phyloP scores from a whole-genome alignment of 1,140 invertebrate genomes.

The Listronotus oregonensis region DNA sequence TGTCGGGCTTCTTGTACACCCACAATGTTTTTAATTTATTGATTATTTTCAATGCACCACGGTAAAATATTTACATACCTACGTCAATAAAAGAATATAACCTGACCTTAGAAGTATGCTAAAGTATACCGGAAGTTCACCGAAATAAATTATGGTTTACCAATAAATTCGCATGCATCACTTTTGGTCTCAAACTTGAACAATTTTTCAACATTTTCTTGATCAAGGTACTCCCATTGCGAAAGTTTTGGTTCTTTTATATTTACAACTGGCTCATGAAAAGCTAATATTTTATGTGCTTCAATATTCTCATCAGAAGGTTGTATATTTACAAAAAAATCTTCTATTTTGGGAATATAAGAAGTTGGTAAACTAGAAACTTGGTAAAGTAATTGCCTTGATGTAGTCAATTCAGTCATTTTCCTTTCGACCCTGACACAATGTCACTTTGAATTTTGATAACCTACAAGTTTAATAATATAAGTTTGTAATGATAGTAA shows the following conservation, averaged over 20 bases:
- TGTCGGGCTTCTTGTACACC: too few species aligned
- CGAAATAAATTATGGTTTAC: slow-evolving; percentile 28
- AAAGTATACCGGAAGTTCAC: too few species aligned
- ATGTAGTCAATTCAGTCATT: background rate
- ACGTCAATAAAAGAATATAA: too few species aligned
- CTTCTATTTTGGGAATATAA: slow-evolving; percentile 16
- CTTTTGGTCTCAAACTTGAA: slow-evolving; percentile 31
- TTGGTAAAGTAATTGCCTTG: slow-evolving; percentile 7
- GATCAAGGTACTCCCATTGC: slow-evolving; percentile 43
- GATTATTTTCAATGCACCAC: too few species aligned
- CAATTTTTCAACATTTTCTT: slow-evolving; percentile 42
- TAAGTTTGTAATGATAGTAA: too few species aligned
- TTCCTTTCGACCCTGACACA: background rate
- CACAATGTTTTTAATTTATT: too few species aligned
- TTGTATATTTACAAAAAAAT: slow-evolving; percentile 1
- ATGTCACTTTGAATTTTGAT: background rate
- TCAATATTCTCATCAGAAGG: background rate
- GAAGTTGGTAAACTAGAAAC: slow-evolving; percentile 11
- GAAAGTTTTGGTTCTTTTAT: slow-evolving; percentile 35
- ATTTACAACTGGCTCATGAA: slow-evolving; percentile 13
- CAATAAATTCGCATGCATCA: slow-evolving; percentile 38
- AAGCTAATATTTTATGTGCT: slow-evolving; percentile 26
- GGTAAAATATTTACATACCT: too few species aligned
- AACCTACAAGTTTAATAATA: background rate
- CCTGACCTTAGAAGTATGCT: too few species aligned